phyloP scores from a whole-genome alignment of 2,797 vertebrate species.

The Anisognathus igniventris region DNA sequence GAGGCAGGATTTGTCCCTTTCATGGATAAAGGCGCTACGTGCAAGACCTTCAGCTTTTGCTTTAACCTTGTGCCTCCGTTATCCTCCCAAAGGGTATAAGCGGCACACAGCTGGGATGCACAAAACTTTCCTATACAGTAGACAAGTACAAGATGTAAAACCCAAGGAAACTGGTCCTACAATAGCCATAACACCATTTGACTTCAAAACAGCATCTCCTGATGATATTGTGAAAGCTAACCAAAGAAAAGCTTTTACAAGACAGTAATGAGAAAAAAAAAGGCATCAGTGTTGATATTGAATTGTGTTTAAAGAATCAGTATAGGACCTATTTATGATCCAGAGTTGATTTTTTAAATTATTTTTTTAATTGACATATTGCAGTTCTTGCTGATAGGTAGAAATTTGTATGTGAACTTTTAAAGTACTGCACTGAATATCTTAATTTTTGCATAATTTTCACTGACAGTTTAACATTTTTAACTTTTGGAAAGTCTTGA shows the following conservation, averaged over 20 bases:
- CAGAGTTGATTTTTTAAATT: background rate
- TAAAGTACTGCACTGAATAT: slow-evolving; percentile 65
- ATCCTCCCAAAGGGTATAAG: slow-evolving; percentile 69
- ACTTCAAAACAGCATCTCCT: slow-evolving; percentile 92
- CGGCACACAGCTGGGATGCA: slow-evolving; percentile 27
- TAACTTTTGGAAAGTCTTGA: slow-evolving; percentile 24
- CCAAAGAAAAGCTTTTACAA: slow-evolving; percentile 89
- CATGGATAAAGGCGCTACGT: slow-evolving; percentile 69
- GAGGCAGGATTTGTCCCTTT: slow-evolving; percentile 54
- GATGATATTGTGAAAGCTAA: slow-evolving; percentile 92
- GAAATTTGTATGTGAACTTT: slow-evolving; percentile 39
- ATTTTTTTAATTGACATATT: slow-evolving; percentile 40
- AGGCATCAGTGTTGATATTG: background rate
- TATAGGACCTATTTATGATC: slow-evolving; percentile 34
- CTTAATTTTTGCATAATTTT: slow-evolving; percentile 29
- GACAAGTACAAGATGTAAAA: slow-evolving; percentile 73
- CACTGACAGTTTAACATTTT: slow-evolving; percentile 17
- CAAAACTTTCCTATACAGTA: slow-evolving; percentile 76
- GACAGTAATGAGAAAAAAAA: slow-evolving; percentile 64
- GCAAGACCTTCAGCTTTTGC: slow-evolving; percentile 92
- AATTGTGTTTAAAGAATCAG: background rate
- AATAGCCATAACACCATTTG: slow-evolving; percentile 82
- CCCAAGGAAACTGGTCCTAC: slow-evolving; percentile 74
- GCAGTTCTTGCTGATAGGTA: slow-evolving; percentile 43
- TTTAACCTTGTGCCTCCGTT: slow-evolving; percentile 81